Evolutionary conservation across 2,797 vertebrate genomes (phyloP), one percentile per base, ranked within the genome.

Genomic region (Buceros bicornis): DNA sequence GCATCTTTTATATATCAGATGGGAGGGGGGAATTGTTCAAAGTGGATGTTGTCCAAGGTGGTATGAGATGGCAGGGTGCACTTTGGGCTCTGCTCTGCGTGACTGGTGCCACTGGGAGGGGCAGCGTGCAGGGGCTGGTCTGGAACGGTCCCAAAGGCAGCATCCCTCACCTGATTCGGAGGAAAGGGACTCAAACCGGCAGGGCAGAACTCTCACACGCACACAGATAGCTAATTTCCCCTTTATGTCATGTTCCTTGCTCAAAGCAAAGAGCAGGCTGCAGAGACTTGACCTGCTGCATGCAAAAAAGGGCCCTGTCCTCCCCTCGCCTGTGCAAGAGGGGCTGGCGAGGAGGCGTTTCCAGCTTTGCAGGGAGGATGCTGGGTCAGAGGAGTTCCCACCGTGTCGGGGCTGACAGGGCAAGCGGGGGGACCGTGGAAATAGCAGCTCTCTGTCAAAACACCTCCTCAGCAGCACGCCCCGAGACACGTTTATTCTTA

Each of bases 401-500:
- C 57, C 4, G 2, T 81, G 73, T 37, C 66, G 78, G 77, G 54
- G 42, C 79, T 93, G 76, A 40, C 78, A 71, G 86, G 90, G 83
- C 56, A 48, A 78, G 73, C 11, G 40, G 50, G 88, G 35, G 40
- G 47, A 62, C 88, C 47, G 4, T 81, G 62, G 93, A 62, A 89
- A 91, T 82, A 73, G 83, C 81, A 62, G 87, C 35, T 62, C 91
- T 76, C 87, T 89, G 84, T 73, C 87, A 87, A 93, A 95, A 93
- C 81, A 87, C 58, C 51, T 93, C 90, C 80, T 70, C 78, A 66
- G 64, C 91, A 79, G 81, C 62, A 82, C 89, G 71, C 71, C 83
- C 93, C 35, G 82, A 76, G 92, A 77, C 9, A 8, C 13, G 3
- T 92, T 95, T 95, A 87, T 96, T 93, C 93, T 87, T 91, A 92